Evolutionary conservation across 2,888 invertebrate species (phyloP).

Genomic region (Exephanes ischioxanthus): DNA sequence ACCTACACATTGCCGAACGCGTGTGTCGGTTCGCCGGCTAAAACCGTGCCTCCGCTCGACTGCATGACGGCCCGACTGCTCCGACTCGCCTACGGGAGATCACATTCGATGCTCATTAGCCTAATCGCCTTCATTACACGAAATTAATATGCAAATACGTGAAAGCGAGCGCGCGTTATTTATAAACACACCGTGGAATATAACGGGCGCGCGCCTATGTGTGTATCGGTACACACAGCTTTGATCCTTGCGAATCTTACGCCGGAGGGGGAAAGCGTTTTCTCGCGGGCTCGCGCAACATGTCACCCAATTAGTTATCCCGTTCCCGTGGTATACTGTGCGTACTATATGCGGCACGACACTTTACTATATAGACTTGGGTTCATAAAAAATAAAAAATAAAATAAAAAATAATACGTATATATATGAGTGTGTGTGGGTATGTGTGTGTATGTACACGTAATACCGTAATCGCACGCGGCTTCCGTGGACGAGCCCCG

Average conservation of each 20-base stretch:
- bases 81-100: conserved; percentile 68
- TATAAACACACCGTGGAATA: conserved; percentile 54
- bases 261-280: neutral
- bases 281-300: conserved; percentile 63
- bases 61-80: conserved; percentile 2
- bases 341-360: conserved; percentile 10
- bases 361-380: conserved; percentile 11
- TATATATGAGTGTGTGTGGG: neutral
- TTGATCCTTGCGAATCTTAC: conserved; percentile 20
- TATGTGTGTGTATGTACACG: conserved; percentile 3
- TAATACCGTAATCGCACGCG: conserved; percentile 47
- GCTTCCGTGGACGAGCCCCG: conserved; percentile 42
- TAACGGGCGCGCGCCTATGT: conserved; percentile 26
- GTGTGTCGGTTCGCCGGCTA: neutral
- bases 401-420: neutral
- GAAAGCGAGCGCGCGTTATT: conserved; percentile 72
- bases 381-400: too few relatives aligned
- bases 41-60: neutral
- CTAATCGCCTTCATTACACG: conserved; percentile 82
- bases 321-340: conserved; percentile 72
- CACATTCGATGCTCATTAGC: conserved; percentile 80
- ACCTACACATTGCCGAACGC: neutral
- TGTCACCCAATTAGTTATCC: conserved; percentile 82
- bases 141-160: conserved; percentile 83
- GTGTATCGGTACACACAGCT: conserved; percentile 15